A percentile compares a stretch with the other conserved stretches of the same genome.
phyloP scores from a whole-genome alignment of 2,797 vertebrate genomes.

The Emys orbicularis region DNA sequence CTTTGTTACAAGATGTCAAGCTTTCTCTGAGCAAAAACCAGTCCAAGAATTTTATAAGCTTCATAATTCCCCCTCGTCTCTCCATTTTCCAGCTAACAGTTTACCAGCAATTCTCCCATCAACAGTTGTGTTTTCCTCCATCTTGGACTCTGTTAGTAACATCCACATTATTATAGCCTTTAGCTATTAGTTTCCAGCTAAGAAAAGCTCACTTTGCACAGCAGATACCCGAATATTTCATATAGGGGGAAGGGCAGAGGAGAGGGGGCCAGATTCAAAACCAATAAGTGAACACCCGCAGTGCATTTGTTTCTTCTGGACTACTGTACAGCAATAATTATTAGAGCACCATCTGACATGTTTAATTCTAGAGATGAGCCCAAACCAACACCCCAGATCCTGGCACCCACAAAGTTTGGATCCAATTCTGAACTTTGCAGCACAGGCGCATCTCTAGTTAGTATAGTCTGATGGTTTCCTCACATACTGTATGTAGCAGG shows the following conservation, averaged over 20 bases:
- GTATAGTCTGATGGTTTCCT: background rate
- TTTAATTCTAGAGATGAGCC: fast-evolving
- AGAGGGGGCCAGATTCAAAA: background rate
- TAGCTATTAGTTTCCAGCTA: fast-evolving
- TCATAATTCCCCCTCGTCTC: background rate
- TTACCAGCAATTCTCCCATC: background rate
- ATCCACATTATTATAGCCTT: fast-evolving
- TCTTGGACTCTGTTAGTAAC: background rate
- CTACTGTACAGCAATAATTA: background rate
- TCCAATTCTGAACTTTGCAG: background rate
- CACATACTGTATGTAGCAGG: background rate
- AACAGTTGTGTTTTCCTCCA: background rate
- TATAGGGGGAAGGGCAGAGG: background rate
- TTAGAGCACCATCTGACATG: background rate
- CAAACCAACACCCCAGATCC: background rate
- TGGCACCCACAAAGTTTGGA: background rate
- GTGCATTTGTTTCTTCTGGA: fast-evolving
- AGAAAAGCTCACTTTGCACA: background rate
- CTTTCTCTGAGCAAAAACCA: background rate
- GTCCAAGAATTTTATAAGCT: background rate
- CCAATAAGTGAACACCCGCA: background rate
- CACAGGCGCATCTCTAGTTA: background rate
- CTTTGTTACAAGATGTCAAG: background rate
- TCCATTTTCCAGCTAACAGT: fast-evolving
- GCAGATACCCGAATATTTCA: fast-evolving